Conservation (phyloP, 2,888 invertebrate genomes). For the Leptogaster cylindrica region DNA sequence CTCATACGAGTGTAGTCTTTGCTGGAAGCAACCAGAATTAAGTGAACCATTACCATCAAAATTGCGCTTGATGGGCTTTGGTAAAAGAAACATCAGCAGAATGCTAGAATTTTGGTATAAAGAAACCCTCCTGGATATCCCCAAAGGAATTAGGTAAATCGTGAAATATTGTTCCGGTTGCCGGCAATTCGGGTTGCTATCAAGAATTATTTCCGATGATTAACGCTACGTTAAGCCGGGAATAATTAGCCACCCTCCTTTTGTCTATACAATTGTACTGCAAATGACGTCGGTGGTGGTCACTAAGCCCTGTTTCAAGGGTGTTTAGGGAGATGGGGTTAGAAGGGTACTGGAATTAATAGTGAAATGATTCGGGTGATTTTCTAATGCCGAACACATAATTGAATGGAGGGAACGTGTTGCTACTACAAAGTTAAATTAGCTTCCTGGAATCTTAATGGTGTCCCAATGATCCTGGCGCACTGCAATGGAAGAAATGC, state of each 20-base stretch:
- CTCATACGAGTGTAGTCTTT: constrained; percentile 2
- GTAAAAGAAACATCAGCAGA: constrained; percentile 16
- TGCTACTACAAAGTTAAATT: constrained; percentile 16
- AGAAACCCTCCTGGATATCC: not conserved
- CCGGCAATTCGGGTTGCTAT: not conserved
- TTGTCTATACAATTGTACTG: no score
- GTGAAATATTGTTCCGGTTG: constrained; percentile 22
- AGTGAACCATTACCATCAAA: constrained; percentile 34
- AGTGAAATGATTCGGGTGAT: constrained; percentile 7
- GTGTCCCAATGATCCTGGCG: constrained; percentile 8
- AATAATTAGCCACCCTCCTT: constrained; percentile 11
- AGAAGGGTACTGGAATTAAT: not conserved
- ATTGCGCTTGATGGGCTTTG: constrained; percentile 20
- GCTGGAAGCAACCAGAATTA: constrained; percentile 26
- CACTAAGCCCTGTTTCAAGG: not conserved
- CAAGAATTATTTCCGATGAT: constrained; percentile 36
- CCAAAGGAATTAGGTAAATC: constrained; percentile 23
- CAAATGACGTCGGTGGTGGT: no score
- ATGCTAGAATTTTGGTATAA: constrained; percentile 4
- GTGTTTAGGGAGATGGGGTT: not conserved
- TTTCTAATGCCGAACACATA: constrained; percentile 13
- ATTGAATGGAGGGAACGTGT: constrained; percentile 16
- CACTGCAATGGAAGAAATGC: not conserved
- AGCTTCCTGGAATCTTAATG: constrained; percentile 42
- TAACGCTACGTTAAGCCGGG: not conserved